Percentiles rank a stretch among this genome's conserved stretches.
Conservation (phyloP, 2,797 vertebrate genomes). For the Eulemur coronatus region DNA sequence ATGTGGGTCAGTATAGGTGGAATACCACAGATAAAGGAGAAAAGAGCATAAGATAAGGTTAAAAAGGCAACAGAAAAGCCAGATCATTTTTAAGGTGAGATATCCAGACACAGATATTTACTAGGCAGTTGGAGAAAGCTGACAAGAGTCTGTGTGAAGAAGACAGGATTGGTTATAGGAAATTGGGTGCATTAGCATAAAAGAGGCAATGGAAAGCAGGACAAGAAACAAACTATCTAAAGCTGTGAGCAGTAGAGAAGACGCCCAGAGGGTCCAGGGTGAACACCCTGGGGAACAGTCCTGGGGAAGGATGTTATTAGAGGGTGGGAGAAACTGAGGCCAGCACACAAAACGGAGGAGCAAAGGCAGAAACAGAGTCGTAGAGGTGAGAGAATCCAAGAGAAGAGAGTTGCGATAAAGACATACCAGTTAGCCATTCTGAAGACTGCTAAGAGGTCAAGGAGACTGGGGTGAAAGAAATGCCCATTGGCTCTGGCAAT, state of each 20-base stretch:
- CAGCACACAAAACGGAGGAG: not conserved
- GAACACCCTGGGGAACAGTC: not conserved
- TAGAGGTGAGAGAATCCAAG: not conserved
- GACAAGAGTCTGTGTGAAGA: not conserved
- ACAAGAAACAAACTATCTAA: not conserved
- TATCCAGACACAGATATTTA: not conserved
- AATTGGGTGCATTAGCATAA: not conserved
- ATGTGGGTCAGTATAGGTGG: not conserved
- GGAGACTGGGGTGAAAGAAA: not conserved
- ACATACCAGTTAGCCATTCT: not conserved
- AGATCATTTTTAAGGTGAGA: not conserved
- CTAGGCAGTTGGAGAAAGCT: not conserved
- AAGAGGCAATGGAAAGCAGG: not conserved
- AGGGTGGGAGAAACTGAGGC: not conserved
- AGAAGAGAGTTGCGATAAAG: not conserved
- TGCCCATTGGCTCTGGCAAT: too few species aligned
- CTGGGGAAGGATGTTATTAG: not conserved
- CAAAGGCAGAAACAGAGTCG: not conserved
- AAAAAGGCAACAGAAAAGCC: not conserved
- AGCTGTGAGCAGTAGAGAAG: not conserved
- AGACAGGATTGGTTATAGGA: not conserved
- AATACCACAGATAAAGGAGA: not conserved
- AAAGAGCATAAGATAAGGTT: not conserved
- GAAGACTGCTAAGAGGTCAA: not conserved
- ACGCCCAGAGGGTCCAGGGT: not conserved